These are phyloP conservation scores for Cardinalis cardinalis DNA, from an alignment of 2,113 vertebrate species.

Conservation along the genomic window DNA sequence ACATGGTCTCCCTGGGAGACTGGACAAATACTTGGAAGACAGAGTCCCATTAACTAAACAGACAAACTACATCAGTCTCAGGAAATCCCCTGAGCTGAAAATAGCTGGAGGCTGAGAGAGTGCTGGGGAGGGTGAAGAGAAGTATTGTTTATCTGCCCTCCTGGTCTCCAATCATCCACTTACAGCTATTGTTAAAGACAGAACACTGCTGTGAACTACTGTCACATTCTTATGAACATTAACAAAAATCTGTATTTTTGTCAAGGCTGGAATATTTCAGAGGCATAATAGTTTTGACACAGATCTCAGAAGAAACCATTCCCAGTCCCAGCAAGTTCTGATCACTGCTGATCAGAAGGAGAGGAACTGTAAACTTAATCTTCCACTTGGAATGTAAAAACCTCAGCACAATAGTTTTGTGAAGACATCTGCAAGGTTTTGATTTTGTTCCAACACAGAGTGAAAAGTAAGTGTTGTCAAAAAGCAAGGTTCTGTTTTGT, in stretches of 20 bases:
- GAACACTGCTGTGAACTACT: conserved; percentile 35
- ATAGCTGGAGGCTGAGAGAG: conserved; percentile 34
- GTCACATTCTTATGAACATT: conserved; percentile 14
- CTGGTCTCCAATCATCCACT: not conserved
- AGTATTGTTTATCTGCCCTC: conserved; percentile 43
- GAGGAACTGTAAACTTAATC: not conserved
- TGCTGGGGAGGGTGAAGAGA: not conserved
- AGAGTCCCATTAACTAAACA: conserved; percentile 16
- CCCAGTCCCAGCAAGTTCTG: conserved; percentile 1
- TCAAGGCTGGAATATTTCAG: conserved; percentile 43
- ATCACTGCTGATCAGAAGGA: not conserved
- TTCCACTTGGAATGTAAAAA: conserved; percentile 13
- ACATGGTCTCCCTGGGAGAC: not conserved
- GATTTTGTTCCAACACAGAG: not conserved
- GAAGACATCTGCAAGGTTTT: conserved; percentile 29
- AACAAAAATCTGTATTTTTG: conserved; percentile 29
- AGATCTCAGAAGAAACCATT: not conserved
- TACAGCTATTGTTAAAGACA: conserved; percentile 51
- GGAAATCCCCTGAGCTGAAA: conserved; percentile 59
- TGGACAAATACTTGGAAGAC: conserved; percentile 40
- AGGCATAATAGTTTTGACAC: not conserved
- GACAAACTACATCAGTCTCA: conserved; percentile 38
- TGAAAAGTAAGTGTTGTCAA: not conserved
- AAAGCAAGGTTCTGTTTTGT: conserved; percentile 7
- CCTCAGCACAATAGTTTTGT: not conserved